phyloP scores from a whole-genome alignment of 2,888 invertebrate genomes.

The Himalopsyche anomala region DNA sequence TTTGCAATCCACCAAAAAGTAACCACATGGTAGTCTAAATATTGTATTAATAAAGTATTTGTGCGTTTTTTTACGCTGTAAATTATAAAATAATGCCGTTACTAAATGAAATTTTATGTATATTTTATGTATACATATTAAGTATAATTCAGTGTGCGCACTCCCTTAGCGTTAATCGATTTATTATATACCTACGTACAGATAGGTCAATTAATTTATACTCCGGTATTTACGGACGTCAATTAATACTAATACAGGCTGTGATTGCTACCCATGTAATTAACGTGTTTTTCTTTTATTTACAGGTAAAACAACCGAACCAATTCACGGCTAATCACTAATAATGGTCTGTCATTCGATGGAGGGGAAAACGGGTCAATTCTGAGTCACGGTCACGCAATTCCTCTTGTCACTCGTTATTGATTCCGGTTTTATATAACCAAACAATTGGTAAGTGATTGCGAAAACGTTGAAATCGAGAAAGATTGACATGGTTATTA shows the following conservation, averaged over 20 bases:
- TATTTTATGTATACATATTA: too few relatives aligned
- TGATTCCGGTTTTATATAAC: conserved; percentile 1
- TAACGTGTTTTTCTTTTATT: conserved; percentile 28
- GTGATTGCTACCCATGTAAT: not conserved
- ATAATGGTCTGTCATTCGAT: conserved; percentile 1
- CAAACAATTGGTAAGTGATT: not conserved
- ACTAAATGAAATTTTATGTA: too few relatives aligned
- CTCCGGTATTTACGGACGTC: not conserved
- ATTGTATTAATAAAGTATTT: too few relatives aligned
- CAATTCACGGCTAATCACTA: conserved; percentile 25
- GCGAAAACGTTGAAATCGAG: conserved; percentile 2
- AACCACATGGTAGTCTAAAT: too few relatives aligned
- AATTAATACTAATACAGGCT: not conserved
- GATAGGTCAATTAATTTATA: not conserved
- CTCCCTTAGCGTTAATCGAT: not conserved
- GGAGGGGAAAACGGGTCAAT: not conserved
- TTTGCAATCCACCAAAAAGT: too few relatives aligned
- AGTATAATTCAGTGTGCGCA: not conserved
- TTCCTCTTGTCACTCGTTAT: not conserved
- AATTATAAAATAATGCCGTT: too few relatives aligned
- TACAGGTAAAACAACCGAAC: conserved; percentile 1
- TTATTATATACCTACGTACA: not conserved
- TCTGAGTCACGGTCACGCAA: conserved; percentile 18
- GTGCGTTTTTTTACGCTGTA: too few relatives aligned
- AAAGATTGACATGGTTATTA: not conserved